Base-by-base conservation (phyloP, 2,888 invertebrate genomes). In the Trissonchulus sp. region DNA sequence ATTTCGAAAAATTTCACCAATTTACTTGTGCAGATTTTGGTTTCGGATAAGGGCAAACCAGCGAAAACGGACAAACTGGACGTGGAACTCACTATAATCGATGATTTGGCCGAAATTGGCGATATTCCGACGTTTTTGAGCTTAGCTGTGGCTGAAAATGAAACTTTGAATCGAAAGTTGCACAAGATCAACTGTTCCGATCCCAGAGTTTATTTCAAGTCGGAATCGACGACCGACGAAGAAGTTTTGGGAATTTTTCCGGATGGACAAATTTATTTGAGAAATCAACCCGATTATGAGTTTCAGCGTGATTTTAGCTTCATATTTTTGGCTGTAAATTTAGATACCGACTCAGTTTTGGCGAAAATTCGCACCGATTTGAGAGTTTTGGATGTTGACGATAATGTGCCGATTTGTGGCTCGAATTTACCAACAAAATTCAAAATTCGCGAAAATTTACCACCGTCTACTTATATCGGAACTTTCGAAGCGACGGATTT, bases 191-290 rank as follows among this genome's bases (percentile, higher is more conserved):
- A n/a, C n/a, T n/a, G n/a, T n/a, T n/a, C n/a, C n/a, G n/a, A n/a
- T n/a, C n/a, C n/a, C n/a, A n/a, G n/a, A n/a, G n/a, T n/a, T n/a
- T n/a, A n/a, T n/a, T n/a, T n/a, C n/a, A n/a, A n/a, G n/a, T 30
- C 30, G 18, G 73, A 3, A n/a, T n/a, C 1, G 2, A 1, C 23
- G 30, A 3, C 48, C 48, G 23, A 38, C 31, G 33, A 33, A 83
- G 8, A 15, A 23, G 48, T 48, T 8, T 97, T 97, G 86, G 95
- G 94, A 0, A 90, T 97, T 63, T 97, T 97, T 83, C 97, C 97
- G 0, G 94, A 96, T 86, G 97, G 97, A 0, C 92, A 89, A 83
- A 85, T 97, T 37, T 97, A 93, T 85, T 92, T 97, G 0, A 91
- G 91, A 81, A 91, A 91, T 79, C 86, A 90, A 0, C 86, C 97